phyloP scores from a whole-genome alignment of 2,888 invertebrate species.

The Pinctada fucata region DNA sequence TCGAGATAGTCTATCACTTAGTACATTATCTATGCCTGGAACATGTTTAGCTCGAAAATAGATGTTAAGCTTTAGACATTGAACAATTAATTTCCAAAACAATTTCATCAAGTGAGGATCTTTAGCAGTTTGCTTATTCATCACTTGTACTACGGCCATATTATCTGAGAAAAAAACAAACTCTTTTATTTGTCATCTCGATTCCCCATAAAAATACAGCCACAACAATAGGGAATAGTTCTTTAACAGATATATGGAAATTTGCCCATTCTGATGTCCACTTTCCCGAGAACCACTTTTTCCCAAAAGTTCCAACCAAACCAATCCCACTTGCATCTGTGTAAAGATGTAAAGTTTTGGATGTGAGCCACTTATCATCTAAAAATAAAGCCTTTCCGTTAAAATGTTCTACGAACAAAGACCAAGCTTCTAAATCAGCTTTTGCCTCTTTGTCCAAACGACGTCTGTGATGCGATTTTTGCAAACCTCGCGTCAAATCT shows the following conservation, averaged over 20 bases:
- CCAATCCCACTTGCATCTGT: slow-evolving; percentile 5
- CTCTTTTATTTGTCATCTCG: slow-evolving; percentile 1
- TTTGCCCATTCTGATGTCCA: slow-evolving; percentile 3
- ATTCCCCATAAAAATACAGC: slow-evolving; percentile 22
- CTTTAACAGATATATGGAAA: slow-evolving; percentile 22
- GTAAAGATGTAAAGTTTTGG: slow-evolving; percentile 1
- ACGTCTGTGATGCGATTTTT: background rate
- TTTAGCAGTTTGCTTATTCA: slow-evolving; percentile 31
- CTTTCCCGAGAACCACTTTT: slow-evolving; percentile 1
- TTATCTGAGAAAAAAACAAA: slow-evolving; percentile 28
- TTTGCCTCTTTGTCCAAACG: slow-evolving; percentile 6
- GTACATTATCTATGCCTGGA: slow-evolving; percentile 25
- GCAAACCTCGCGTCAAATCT: background rate
- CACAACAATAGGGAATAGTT: slow-evolving; percentile 30
- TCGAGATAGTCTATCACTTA: slow-evolving; percentile 31
- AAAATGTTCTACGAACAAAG: background rate
- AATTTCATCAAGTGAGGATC: slow-evolving; percentile 17
- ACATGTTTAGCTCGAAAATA: slow-evolving; percentile 32
- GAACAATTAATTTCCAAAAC: slow-evolving; percentile 20
- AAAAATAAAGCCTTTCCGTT: slow-evolving; percentile 2
- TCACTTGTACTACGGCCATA: slow-evolving; percentile 29
- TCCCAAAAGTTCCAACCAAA: background rate
- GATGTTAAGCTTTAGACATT: too few species aligned
- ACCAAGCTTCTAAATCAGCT: slow-evolving; percentile 9
- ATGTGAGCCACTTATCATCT: background rate